Evolutionary conservation across 2,113 vertebrate genomes (phyloP), one percentile per base, ranked within the genome.

Genomic region (Thamnophis sirtalis): DNA sequence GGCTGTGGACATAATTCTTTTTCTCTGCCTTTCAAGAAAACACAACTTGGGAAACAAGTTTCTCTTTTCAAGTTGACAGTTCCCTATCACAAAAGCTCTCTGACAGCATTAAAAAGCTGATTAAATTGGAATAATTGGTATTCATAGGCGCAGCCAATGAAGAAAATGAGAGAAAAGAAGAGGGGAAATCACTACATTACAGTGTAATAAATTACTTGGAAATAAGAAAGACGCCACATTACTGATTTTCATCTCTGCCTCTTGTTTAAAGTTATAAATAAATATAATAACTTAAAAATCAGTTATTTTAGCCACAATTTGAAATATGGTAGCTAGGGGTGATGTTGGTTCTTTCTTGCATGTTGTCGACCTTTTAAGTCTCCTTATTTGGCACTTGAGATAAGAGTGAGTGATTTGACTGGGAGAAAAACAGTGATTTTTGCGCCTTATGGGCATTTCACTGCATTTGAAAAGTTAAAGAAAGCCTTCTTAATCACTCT

Each of bases 351-450:
- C 54, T n/a, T 84, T 89, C 89, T 93, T 24, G 90, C 60, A 91
- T 91, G 51, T 87, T 94, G 89, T 92, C 94, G 91, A 94, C 73
- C 95, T 97, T 95, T 94, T 89, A 92, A 92, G 93, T 93, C 91
- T 58, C 13, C 53, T 48, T 68, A 93, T 24, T 86, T 43, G 93
- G 95, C 21, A 96, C 28, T 38, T 94, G 92, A 89, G 63, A 95
- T 93, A 87, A 90, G 28, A 92, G n/a, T n/a, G n/a, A n/a, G n/a
- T n/a, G n/a, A n/a, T 89, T 53, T 33, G 84, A 86, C 68, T 21
- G 4, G 50, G 92, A 80, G 60, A 92, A 93, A 95, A 58, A 88
- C 1, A 2, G 91, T 92, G 55, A 87, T 84, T 96, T 84, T 95
- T 96, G 91, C 84, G 95, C 91, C 13, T 80, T 91, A 63, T 43